Percentiles rank a stretch among this genome's conserved stretches.
These are phyloP conservation scores for Colistium nudipinnis DNA, from an alignment of 2,113 vertebrate genomes.

Conservation along the genomic window DNA sequence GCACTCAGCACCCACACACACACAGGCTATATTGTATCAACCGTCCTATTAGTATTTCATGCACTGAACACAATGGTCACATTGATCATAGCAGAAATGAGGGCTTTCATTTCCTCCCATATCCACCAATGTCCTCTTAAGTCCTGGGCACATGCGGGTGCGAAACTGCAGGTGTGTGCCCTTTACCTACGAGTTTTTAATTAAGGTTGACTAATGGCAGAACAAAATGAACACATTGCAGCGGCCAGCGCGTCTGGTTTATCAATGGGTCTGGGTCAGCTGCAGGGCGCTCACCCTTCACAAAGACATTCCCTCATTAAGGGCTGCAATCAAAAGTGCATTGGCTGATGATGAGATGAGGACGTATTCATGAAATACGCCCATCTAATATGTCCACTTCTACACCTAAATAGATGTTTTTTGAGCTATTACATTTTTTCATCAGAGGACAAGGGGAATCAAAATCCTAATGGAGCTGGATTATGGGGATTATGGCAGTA, in stretches of 20 bases:
- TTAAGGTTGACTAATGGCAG: conserved; percentile 49
- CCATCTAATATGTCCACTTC: conserved; percentile 62
- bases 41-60: conserved; percentile 24
- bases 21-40: conserved; percentile 14
- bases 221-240: conserved; percentile 51
- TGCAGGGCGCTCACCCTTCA: conserved; percentile 40
- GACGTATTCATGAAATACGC: conserved; percentile 61
- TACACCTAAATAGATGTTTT: conserved; percentile 68
- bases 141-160: conserved; percentile 23
- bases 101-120: conserved; percentile 45
- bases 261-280: conserved; percentile 60
- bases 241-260: conserved; percentile 31
- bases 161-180: conserved; percentile 4
- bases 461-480: conserved; percentile 56
- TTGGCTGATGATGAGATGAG: conserved; percentile 46
- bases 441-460: conserved; percentile 48
- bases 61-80: conserved; percentile 40
- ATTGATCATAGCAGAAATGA: conserved; percentile 44
- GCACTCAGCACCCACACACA: conserved; percentile 16
- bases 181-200: conserved; percentile 44
- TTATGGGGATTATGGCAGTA: conserved; percentile 22
- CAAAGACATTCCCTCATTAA: conserved; percentile 60
- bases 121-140: conserved; percentile 27
- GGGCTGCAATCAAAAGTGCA: conserved; percentile 64
- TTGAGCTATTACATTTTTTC: conserved; percentile 70